These are phyloP conservation scores for Actenoides hombroni DNA, from an alignment of 2,113 vertebrate genomes.

Conservation along the genomic window DNA sequence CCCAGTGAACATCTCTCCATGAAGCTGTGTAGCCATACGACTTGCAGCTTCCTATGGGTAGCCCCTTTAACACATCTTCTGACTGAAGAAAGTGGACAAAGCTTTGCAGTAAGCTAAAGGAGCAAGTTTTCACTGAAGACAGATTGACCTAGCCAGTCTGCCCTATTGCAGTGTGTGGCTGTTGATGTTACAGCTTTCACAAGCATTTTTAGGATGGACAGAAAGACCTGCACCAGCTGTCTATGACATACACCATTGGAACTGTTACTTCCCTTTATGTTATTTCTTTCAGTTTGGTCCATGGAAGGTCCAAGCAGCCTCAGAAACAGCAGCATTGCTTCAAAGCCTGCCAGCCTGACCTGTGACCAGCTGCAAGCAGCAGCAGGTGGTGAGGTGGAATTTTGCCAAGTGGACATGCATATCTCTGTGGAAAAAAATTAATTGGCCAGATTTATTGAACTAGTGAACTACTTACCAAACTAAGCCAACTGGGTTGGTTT, in stretches of 20 bases:
- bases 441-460: neutral
- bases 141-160: neutral
- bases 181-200: neutral
- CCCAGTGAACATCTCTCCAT: neutral
- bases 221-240: neutral
- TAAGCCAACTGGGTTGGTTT: neutral
- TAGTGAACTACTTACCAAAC: neutral
- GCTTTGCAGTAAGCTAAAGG: neutral
- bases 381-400: neutral
- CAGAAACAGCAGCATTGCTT: neutral
- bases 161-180: neutral
- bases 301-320: neutral
- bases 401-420: neutral
- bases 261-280: neutral
- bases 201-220: neutral
- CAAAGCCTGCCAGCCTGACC: neutral
- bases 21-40: neutral
- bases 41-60: neutral
- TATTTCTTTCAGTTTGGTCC: neutral
- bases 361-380: neutral
- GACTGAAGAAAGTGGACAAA: neutral
- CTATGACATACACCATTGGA: rapidly evolving
- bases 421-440: neutral
- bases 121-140: neutral
- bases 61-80: neutral